Percentiles rank a stretch among this genome's conserved stretches.
Evolutionary conservation across 92 coral and sea anemone species (phyloP).

Genomic region (Umimayanthus chanpuru): DNA sequence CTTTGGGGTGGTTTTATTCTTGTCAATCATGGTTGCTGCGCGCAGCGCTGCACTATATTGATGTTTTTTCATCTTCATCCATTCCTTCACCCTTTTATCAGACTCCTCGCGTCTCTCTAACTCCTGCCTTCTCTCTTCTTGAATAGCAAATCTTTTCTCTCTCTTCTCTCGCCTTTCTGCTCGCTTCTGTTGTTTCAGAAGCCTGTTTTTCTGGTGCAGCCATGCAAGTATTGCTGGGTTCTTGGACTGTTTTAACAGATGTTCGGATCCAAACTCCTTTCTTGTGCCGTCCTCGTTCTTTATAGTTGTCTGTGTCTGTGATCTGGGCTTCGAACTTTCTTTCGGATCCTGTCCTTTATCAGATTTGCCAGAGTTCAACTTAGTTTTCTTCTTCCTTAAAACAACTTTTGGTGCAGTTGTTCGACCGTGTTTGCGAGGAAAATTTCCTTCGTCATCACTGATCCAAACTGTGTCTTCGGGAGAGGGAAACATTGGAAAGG

Average conservation of each 20-base stretch:
- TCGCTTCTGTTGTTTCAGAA: constrained; percentile 64
- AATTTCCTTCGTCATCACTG: constrained; percentile 65
- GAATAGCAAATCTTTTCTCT: constrained; percentile 72
- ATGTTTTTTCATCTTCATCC: constrained; percentile 67
- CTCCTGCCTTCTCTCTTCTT: constrained; percentile 66
- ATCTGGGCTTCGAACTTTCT: constrained; percentile 31
- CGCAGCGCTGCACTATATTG: constrained; percentile 44
- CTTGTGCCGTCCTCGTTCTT: constrained; percentile 78
- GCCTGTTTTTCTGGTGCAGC: constrained; percentile 78
- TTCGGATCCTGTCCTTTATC: background rate
- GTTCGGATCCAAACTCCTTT: constrained; percentile 74
- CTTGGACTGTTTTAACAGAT: constrained; percentile 74
- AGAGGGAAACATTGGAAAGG: constrained; percentile 78
- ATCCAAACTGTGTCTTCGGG: constrained; percentile 86
- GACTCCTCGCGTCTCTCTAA: constrained; percentile 57
- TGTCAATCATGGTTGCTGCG: constrained; percentile 51
- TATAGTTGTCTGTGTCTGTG: background rate
- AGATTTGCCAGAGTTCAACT: constrained; percentile 21
- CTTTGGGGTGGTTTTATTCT: constrained; percentile 61
- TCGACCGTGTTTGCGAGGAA: background rate
- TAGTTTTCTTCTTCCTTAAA: constrained; percentile 28
- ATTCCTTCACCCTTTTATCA: constrained; percentile 64
- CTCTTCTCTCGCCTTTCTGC: constrained; percentile 72
- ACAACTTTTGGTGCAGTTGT: background rate
- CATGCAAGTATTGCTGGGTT: constrained; percentile 87